These are phyloP conservation scores for Drosophila paulistorum DNA, from an alignment of 1,140 invertebrate species.

Conservation along the genomic window DNA sequence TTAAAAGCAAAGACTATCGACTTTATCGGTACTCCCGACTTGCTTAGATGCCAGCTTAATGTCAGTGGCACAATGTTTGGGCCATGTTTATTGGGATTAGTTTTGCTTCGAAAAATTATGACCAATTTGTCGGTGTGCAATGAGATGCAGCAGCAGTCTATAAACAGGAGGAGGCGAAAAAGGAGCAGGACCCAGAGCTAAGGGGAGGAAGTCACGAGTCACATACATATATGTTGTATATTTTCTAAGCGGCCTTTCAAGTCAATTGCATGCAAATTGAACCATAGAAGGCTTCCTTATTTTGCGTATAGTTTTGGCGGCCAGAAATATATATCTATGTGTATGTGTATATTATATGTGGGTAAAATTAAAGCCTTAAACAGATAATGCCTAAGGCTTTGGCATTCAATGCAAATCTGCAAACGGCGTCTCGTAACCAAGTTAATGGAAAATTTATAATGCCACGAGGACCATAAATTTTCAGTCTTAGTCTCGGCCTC, in stretches of 20 bases:
- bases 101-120: conserved; percentile 72
- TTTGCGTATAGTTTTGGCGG: conserved; percentile 78
- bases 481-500: conserved; percentile 47
- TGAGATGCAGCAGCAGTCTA: conserved; percentile 55
- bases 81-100: conserved; percentile 82
- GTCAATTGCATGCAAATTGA: conserved; percentile 76
- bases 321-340: conserved; percentile 18
- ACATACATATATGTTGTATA: not conserved
- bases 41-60: conserved; percentile 68
- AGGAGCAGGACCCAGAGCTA: not conserved
- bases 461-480: conserved; percentile 69
- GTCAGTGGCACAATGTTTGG: conserved; percentile 77
- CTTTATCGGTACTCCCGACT: conserved; percentile 29
- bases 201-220: not conserved
- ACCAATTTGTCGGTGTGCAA: conserved; percentile 78
- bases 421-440: conserved; percentile 26
- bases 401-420: conserved; percentile 76
- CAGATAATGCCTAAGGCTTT: conserved; percentile 69
- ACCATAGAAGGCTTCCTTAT: conserved; percentile 74
- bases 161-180: not conserved
- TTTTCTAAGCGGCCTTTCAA: conserved; percentile 54
- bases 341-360: conserved; percentile 3
- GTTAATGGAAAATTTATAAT: conserved; percentile 82
- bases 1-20: conserved; percentile 28
- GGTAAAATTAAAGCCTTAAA: conserved; percentile 81